Evolutionary conservation across 2,888 invertebrate species (phyloP), one percentile per base, ranked within the genome.

Genomic region (Diabrotica balteata): DNA sequence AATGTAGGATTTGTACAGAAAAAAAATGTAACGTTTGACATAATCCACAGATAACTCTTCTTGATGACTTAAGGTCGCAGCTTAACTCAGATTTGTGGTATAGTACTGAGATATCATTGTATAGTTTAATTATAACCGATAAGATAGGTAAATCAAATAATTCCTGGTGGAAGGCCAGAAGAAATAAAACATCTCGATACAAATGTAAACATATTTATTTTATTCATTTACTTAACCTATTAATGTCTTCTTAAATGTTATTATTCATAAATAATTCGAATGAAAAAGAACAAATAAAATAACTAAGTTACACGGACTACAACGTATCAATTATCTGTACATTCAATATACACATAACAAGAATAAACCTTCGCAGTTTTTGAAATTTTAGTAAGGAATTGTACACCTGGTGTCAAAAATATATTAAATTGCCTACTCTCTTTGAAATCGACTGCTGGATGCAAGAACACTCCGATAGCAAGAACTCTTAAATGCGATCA

Each of bases 401-500:
- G 80, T 80, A 80, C 80, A 80, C 76, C 80, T 76, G 77, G 75
- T 78, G 75, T 75, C 72, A 77, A 76, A 75, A 76, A 70, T 62
- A 75, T 74, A 76, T 72, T 64, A 74, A 72, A 74, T 77, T 66
- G 76, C 72, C 76, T 77, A 78, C 78, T 79, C 79, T 78, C 77
- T 76, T 78, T 74, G 76, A 76, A 75, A 75, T 75, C 73, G 72
- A 76, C 72, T 76, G 67, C 73, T 71, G 68, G 62, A 62, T 75
- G 73, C 73, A 73, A 78, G 75, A 84, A 84, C 84, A 84, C 81
- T 84, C 84, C 83, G 83, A 77, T 80, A 80, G 81, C 81, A 81
- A 80, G 75, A 80, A 80, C 77, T 80, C 75, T 79, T 83, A 83
- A 84, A 84, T 83, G 83, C 83, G 80, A 81, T 81, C 76, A 82